Conservation (phyloP, 2,113 vertebrate genomes). For the Anhinga rufa region DNA sequence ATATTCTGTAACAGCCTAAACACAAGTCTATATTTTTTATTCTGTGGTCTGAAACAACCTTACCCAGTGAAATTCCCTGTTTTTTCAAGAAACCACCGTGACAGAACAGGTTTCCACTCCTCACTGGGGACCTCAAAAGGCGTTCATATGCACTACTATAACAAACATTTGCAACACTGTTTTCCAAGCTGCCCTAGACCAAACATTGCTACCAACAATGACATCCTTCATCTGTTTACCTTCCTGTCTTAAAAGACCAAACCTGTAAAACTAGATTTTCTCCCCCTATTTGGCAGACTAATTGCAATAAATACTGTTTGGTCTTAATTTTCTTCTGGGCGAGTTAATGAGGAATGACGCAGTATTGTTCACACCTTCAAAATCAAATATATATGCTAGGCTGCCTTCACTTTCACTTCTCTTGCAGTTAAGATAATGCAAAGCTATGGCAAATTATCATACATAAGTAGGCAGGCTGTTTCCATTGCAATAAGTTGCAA, state of each 20-base stretch:
- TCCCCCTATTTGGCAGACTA: not conserved
- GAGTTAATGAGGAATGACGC: not conserved
- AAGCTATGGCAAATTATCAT: not conserved
- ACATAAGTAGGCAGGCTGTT: not conserved
- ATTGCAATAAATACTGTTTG: not conserved
- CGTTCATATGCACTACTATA: fast-evolving
- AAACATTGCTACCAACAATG: not conserved
- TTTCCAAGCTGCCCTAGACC: not conserved
- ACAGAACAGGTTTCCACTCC: not conserved
- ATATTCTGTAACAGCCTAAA: too few relatives aligned
- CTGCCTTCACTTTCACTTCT: not conserved
- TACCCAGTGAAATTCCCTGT: not conserved
- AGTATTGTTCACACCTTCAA: not conserved
- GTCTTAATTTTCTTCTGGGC: not conserved
- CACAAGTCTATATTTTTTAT: not conserved
- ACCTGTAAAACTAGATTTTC: not conserved
- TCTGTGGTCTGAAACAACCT: not conserved
- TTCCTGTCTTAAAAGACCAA: not conserved
- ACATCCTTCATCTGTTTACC: not conserved
- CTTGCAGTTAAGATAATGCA: not conserved
- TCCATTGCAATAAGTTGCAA: not conserved
- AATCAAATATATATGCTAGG: not conserved
- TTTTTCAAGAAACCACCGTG: not conserved
- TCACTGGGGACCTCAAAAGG: not conserved
- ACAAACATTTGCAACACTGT: not conserved